Evolutionary conservation across 1,140 invertebrate species (phyloP), one percentile per base, ranked within the genome.

Genomic region (Radopholus similis): DNA sequence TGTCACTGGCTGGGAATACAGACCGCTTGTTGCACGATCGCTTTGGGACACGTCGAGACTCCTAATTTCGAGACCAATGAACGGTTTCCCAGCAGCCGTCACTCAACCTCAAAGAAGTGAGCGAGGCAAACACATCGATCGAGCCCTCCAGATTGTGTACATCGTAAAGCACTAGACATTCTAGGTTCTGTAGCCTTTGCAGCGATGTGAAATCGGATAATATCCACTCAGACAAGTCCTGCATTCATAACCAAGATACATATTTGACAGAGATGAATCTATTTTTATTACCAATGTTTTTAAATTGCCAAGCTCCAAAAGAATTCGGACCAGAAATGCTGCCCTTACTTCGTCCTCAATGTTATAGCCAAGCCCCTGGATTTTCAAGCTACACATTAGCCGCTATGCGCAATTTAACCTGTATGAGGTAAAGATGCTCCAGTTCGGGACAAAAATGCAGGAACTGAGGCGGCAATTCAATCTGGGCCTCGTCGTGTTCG

Each of bases 11-110:
- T 60, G 40, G 11, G 56, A 28, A 26, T 71, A 71, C 18, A 55
- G 23, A 0, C 69, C 69, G 21, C 37, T 71, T 30, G 59, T 23
- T 3, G 28, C n/a, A 11, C 70, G 70, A 3, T 71, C 70, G 51
- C 69, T 71, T 67, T 72, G 69, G 5, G 69, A 71, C 30, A 71
- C 18, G 57, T 71, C 69, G 8, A 71, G 51, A 42, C 47, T 42
- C 30, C 68, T 70, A 21, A 59, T 15, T 0, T 23, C 2, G 42
- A 60, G 4, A 47, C 2, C 9, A 51, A 51, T 51, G 47, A 18
- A 26, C 23, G 26, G 1, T 13, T 2, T 47, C 30, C n/a, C n/a
- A n/a, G n/a, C n/a, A n/a, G n/a, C n/a, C n/a, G n/a, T n/a, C n/a
- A n/a, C n/a, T n/a, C n/a, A n/a, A 62, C 59, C 18, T 62, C n/a